Evolutionary conservation across 2,888 invertebrate species (phyloP).

Genomic region (Gymnosoma rotundatum): DNA sequence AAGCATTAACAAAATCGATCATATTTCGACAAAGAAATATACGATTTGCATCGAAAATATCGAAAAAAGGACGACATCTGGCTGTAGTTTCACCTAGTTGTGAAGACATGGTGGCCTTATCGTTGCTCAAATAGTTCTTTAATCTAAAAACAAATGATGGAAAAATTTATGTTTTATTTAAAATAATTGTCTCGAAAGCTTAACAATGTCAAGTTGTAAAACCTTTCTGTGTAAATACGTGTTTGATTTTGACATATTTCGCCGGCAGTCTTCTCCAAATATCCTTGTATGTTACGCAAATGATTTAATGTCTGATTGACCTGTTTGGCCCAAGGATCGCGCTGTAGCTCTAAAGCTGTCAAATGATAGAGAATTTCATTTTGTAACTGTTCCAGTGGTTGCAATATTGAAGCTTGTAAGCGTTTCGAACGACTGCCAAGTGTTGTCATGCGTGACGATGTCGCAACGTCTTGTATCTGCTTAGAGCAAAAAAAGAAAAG

Average conservation of each 20-base stretch:
- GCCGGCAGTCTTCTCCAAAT: conserved; percentile 88
- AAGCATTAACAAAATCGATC: conserved; percentile 84
- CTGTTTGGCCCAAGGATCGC: conserved; percentile 88
- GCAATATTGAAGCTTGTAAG: conserved; percentile 86
- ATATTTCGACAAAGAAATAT: conserved; percentile 82
- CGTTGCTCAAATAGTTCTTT: conserved; percentile 86
- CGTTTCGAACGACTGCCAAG: conserved; percentile 86
- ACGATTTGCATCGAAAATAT: conserved; percentile 87
- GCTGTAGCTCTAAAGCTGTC: conserved; percentile 88
- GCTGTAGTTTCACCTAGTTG: conserved; percentile 86
- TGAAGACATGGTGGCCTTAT: conserved; percentile 87
- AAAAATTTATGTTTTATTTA: neutral
- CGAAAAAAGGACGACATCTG: conserved; percentile 88
- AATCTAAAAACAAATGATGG: conserved; percentile 82
- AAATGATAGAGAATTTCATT: conserved; percentile 89
- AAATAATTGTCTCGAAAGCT: neutral
- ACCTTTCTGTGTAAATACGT: conserved; percentile 80
- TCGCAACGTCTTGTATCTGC: conserved; percentile 86
- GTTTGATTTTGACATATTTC: conserved; percentile 87
- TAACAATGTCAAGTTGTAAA: neutral
- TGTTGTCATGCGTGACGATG: conserved; percentile 88
- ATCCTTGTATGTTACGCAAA: conserved; percentile 89
- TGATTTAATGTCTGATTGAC: conserved; percentile 88
- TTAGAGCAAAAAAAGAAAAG: neutral
- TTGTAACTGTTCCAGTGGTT: conserved; percentile 87